Percentiles rank a stretch among this genome's conserved stretches.
These are phyloP conservation scores for Epistrophella euchroma DNA, from an alignment of 2,888 invertebrate species.

Conservation along the genomic window DNA sequence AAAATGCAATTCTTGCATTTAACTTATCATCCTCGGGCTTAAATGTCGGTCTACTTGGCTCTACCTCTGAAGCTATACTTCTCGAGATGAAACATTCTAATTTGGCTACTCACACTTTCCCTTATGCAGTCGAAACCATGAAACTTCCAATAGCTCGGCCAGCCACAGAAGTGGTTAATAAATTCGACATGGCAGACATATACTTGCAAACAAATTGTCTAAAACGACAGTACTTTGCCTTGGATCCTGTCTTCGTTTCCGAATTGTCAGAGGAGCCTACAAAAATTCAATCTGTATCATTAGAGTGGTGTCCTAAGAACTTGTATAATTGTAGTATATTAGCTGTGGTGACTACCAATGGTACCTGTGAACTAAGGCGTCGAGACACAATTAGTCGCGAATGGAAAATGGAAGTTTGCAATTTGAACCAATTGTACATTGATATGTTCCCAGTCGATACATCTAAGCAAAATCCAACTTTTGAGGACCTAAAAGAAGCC, in stretches of 20 bases:
- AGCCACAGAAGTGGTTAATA: constrained; percentile 75
- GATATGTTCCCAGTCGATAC: constrained; percentile 69
- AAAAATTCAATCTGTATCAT: constrained; percentile 67
- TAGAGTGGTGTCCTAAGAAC: constrained; percentile 73
- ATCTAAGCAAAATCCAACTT: constrained; percentile 67
- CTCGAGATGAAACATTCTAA: constrained; percentile 78
- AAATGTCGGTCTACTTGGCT: constrained; percentile 77
- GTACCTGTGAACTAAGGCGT: constrained; percentile 78
- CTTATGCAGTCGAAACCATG: constrained; percentile 77
- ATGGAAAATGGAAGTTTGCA: constrained; percentile 77
- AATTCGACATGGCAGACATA: constrained; percentile 77
- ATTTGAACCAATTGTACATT: constrained; percentile 68
- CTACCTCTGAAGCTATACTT: constrained; percentile 76
- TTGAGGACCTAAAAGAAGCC: constrained; percentile 74
- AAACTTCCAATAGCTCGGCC: constrained; percentile 72
- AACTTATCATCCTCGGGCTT: constrained; percentile 72
- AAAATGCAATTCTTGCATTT: constrained; percentile 78
- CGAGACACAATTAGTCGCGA: constrained; percentile 67
- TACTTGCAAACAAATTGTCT: constrained; percentile 77
- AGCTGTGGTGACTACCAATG: constrained; percentile 79
- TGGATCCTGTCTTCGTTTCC: constrained; percentile 80
- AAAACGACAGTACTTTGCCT: constrained; percentile 79
- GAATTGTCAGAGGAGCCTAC: constrained; percentile 77
- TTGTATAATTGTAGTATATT: constrained; percentile 73
- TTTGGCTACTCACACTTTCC: constrained; percentile 73